Evolutionary conservation across 2,797 vertebrate genomes (phyloP).

Genomic region (Argentina silus): DNA sequence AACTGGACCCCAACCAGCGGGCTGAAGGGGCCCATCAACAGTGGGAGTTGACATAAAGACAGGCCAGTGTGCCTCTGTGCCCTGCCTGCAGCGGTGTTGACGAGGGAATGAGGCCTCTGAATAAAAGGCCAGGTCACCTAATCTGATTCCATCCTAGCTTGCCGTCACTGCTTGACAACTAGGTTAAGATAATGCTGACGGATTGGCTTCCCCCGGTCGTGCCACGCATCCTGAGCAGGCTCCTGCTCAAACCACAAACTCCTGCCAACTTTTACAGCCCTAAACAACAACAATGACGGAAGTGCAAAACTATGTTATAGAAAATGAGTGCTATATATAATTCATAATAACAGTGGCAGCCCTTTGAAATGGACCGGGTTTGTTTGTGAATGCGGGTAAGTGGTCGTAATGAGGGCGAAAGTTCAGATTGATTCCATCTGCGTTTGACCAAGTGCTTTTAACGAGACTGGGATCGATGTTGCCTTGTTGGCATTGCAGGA

Average conservation of each 20-base stretch:
- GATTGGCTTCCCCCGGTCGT: constrained; percentile 45
- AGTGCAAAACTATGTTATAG: not conserved
- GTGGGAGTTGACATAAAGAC: not conserved
- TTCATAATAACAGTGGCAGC: not conserved
- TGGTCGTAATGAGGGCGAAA: not conserved
- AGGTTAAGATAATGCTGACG: constrained; percentile 61
- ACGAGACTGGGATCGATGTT: constrained; percentile 14
- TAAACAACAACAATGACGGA: not conserved
- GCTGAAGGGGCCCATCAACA: constrained; percentile 9
- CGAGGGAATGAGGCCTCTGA: constrained; percentile 40
- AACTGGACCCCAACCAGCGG: constrained; percentile 9
- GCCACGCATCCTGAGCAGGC: constrained; percentile 13
- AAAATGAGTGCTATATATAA: not conserved
- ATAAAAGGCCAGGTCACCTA: constrained; percentile 56
- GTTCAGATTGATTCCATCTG: constrained; percentile 1
- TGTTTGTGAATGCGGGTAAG: constrained; percentile 1
- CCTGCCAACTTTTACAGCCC: constrained; percentile 13
- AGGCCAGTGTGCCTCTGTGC: not conserved
- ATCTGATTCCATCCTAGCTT: constrained; percentile 51
- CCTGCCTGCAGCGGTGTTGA: constrained; percentile 31
- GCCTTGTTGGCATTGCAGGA: not conserved
- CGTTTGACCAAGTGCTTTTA: constrained; percentile 9
- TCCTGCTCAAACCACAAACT: constrained; percentile 13
- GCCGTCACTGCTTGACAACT: constrained; percentile 50
- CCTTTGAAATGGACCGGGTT: constrained; percentile 5